Evolutionary conservation across 1,140 invertebrate species (phyloP), one percentile per base, ranked within the genome.

Genomic region (Drosophila eugracilis): DNA sequence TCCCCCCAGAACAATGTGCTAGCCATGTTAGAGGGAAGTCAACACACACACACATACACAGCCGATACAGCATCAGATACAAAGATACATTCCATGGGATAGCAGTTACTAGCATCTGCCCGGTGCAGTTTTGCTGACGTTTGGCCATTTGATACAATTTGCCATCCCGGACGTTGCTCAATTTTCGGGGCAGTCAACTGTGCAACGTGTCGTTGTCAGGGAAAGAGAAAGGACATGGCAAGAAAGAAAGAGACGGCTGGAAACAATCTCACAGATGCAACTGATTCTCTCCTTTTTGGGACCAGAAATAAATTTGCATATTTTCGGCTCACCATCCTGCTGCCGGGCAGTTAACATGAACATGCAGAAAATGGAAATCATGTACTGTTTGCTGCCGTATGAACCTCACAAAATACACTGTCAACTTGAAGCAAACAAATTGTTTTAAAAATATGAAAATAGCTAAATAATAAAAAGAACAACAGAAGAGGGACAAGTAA

Each of bases 391-490:
- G 4, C 26, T 12, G 5, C 12, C 6, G 19, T 4, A 22, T 24
- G 9, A 7, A 6, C 47, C 15, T 4, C 12, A n/a, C 10, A 9
- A 44, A 44, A 15, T n/a, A 36, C 36, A 15, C 14, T n/a, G 14
- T 7, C 28, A 34, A 55, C 21, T 39, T 34, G 24, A 59, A 54
- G 44, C 12, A 26, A 48, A 37, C 17, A 60, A 78, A 53, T 36
- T 76, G 42, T 69, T 52, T 45, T 22, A 28, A 42, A 66, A 47
- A 32, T 32, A 12, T 30, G 55, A 44, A 75, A 79, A 85, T 72
- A 73, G 65, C 80, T 80, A 76, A 84, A 86, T 73, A 80, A 85
- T 75, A 72, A 79, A 84, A 62, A 60, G n/a, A 54, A 54, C 39
- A 15, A 59, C 30, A n/a, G 15, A 41, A 30, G 4, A 63, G 30